Conservation (phyloP, 2,888 invertebrate genomes). For the Acronicta alni region DNA sequence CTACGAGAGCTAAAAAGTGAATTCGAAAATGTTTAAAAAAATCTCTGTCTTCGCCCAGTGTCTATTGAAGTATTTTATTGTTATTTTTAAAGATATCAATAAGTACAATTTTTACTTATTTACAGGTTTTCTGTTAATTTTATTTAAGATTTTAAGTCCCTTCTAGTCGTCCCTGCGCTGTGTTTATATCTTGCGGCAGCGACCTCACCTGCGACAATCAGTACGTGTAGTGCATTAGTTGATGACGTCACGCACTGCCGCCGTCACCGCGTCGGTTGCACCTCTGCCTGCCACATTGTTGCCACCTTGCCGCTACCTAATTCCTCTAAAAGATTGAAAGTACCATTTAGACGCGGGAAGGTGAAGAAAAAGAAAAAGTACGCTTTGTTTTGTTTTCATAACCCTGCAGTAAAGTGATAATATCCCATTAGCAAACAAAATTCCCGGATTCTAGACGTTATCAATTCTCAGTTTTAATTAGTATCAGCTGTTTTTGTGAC, state of each 20-base stretch:
- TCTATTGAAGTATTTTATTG: no score
- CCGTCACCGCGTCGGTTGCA: constrained; percentile 48
- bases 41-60: no score
- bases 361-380: constrained; percentile 67
- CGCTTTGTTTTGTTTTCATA: constrained; percentile 56
- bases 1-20: constrained; percentile 2
- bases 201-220: constrained; percentile 71
- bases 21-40: not conserved
- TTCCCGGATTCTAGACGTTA: constrained; percentile 8
- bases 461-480: constrained; percentile 21
- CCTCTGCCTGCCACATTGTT: constrained; percentile 48
- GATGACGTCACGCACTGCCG: constrained; percentile 82
- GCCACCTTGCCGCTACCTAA: constrained; percentile 65
- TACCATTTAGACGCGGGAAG: constrained; percentile 71
- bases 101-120: no score
- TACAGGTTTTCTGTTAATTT: no score
- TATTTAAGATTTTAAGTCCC: constrained; percentile 10
- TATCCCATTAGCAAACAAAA: constrained; percentile 11
- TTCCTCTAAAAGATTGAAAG: constrained; percentile 80
- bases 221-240: constrained; percentile 80
- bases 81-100: no score
- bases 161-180: constrained; percentile 52
- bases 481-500: constrained; percentile 44
- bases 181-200: constrained; percentile 46
- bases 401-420: constrained; percentile 3